phyloP scores from a whole-genome alignment of 2,797 vertebrate species.

The Trachops cirrhosus region DNA sequence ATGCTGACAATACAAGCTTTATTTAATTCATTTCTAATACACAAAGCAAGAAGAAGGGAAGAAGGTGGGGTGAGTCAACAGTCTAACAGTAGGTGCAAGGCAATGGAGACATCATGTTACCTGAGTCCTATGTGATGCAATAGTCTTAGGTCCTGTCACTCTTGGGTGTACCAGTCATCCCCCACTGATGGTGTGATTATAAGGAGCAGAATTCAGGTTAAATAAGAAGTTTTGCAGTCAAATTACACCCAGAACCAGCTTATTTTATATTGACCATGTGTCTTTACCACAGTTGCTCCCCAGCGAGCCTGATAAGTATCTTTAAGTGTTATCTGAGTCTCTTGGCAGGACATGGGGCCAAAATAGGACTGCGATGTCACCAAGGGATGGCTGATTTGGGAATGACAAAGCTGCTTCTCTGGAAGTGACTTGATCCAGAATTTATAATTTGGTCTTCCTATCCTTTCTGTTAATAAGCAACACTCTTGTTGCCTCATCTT shows the following conservation, averaged over 20 bases:
- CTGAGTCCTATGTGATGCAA: background rate
- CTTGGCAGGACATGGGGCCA: background rate
- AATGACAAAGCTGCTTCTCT: background rate
- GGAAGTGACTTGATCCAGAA: background rate
- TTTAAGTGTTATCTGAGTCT: background rate
- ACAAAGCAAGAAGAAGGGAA: background rate
- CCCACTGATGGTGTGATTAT: background rate
- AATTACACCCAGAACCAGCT: background rate
- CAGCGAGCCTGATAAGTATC: background rate
- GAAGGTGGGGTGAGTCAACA: background rate
- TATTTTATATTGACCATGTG: rapidly evolving
- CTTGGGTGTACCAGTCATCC: background rate
- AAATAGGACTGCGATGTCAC: background rate
- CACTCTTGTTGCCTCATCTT: background rate
- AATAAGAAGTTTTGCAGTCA: background rate
- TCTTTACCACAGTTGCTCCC: background rate
- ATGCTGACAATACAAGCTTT: background rate
- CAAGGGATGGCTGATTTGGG: background rate
- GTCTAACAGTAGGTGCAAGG: background rate
- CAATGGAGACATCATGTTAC: background rate
- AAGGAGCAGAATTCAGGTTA: background rate
- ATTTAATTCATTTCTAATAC: background rate
- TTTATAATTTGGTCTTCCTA: background rate
- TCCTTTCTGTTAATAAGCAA: background rate
- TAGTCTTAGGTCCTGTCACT: background rate